These are phyloP conservation scores for Gambusia affinis DNA, from an alignment of 2,113 vertebrate genomes.

Conservation along the genomic window DNA sequence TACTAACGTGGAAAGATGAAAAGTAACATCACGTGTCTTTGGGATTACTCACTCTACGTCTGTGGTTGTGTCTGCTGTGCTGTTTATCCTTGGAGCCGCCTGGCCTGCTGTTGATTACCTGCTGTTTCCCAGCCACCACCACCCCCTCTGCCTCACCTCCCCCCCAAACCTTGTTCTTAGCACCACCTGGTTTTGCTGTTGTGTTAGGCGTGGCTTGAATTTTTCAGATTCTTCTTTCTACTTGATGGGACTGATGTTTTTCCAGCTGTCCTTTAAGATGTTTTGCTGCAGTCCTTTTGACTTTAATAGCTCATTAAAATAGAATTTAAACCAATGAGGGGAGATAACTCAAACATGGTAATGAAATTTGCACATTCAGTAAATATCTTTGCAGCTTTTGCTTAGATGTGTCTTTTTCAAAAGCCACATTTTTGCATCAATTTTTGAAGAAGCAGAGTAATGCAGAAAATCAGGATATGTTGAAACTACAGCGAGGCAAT, in stretches of 20 bases:
- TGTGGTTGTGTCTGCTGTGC: slow-evolving; percentile 5
- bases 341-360: no score
- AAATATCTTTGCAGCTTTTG: no score
- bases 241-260: slow-evolving; percentile 13
- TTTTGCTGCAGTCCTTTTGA: no score
- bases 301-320: no score
- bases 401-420: no score
- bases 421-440: no score
- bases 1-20: slow-evolving; percentile 69
- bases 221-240: slow-evolving; percentile 28
- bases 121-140: slow-evolving; percentile 39
- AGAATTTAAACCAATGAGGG: no score
- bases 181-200: slow-evolving; percentile 72
- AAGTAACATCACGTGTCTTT: slow-evolving; percentile 69
- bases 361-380: no score
- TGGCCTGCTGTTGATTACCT: slow-evolving; percentile 58
- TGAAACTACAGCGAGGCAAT: no score
- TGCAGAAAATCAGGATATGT: no score
- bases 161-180: slow-evolving; percentile 60
- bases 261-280: slow-evolving; percentile 17
- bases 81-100: slow-evolving; percentile 33
- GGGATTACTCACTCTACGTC: slow-evolving; percentile 58
- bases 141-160: neutral
- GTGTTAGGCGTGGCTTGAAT: slow-evolving; percentile 35
- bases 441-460: no score